Evolutionary conservation across 1,140 invertebrate genomes (phyloP), one percentile per base, ranked within the genome.

Genomic region (Papilio machaon): DNA sequence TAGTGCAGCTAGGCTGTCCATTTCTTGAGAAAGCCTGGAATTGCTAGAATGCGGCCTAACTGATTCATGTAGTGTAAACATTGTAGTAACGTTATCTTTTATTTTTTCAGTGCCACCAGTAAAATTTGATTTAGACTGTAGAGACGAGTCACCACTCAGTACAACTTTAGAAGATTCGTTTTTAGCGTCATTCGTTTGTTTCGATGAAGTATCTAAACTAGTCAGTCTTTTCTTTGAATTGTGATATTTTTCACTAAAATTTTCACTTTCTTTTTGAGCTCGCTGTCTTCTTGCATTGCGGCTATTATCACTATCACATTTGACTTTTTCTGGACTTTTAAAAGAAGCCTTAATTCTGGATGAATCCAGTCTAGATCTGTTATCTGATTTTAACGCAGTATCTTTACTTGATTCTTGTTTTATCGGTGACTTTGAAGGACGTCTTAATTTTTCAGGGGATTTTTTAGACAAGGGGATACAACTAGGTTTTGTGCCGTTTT

Each of bases 1-100:
- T 80, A 96, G 93, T 11, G 96, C 96, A 80, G 96, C 95, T 88
- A 97, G 91, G 83, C 95, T 96, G 81, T 97, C 96, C 92, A 97
- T 95, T 87, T 95, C 94, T 82, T 95, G 95, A 11, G 95, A 95
- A 82, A 96, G 95, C 89, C 95, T 95, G 86, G 91, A 91, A 83
- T 79, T 87, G 81, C 88, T 89, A 54, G 89, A 77, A 89, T 90
- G 91, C 85, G 88, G 89, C 91, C 90, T 93, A 85, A 90, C 89
- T 77, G 90, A 89, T 91, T 94, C 92, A 74, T 94, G 93, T 81
- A 94, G 87, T 64, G 91, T 93, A 83, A 91, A 93, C 92, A 94
- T 92, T 84, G 88, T 91, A 67, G 82, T 80, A 73, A 78, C 82
- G 83, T 83, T 83, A 84, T 82, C 84, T 87, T 88, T 89, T 81